Evolutionary conservation across 1,140 invertebrate species (phyloP).

Genomic region (Galleria mellonella): DNA sequence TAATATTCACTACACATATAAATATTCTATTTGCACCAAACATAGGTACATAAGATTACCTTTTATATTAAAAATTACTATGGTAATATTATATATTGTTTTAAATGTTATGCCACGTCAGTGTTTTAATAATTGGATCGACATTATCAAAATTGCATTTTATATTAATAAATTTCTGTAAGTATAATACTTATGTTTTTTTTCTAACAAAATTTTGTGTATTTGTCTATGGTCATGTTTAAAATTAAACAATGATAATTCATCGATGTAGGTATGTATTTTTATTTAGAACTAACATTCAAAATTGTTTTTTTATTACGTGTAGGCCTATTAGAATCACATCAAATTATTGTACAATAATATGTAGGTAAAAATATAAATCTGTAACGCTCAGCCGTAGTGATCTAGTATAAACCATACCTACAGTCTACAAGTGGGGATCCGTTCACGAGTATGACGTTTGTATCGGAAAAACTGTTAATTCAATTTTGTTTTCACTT

Average conservation of each 20-base stretch:
- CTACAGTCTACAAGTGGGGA: too few species aligned
- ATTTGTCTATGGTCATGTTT: neutral
- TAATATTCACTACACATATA: conserved; percentile 2
- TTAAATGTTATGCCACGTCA: conserved; percentile 4
- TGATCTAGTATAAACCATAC: too few species aligned
- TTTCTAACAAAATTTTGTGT: neutral
- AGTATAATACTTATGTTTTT: neutral
- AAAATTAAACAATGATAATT: too few species aligned
- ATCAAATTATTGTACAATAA: too few species aligned
- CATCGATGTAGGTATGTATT: too few species aligned
- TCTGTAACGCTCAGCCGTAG: too few species aligned
- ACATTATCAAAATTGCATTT: conserved; percentile 3
- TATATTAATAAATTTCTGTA: neutral
- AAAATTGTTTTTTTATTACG: too few species aligned
- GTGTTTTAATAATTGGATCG: conserved; percentile 1
- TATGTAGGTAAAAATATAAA: too few species aligned
- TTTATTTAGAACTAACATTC: neutral
- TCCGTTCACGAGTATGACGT: too few species aligned
- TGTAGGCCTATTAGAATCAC: too few species aligned
- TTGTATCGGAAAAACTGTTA: too few species aligned
- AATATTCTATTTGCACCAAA: conserved; percentile 6
- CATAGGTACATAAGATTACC: conserved; percentile 1
- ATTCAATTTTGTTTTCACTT: too few species aligned
- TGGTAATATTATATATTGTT: conserved; percentile 2
- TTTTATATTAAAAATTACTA: conserved; percentile 1